These are phyloP conservation scores for Drosophila pegasa DNA, from an alignment of 2,888 invertebrate species.

Conservation along the genomic window DNA sequence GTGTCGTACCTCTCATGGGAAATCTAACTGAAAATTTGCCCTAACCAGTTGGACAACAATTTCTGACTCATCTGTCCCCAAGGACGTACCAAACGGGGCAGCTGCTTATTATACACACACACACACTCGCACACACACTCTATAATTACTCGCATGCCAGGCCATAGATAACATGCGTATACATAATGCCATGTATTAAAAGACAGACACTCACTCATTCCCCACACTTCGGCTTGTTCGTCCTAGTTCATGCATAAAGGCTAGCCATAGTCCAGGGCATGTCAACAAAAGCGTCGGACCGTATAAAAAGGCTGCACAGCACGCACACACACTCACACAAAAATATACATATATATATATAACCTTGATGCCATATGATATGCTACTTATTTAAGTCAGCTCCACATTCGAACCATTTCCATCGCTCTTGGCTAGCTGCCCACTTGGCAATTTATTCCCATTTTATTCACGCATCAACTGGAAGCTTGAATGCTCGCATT, in stretches of 20 bases:
- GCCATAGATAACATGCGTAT: slow-evolving; percentile 62
- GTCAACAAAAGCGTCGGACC: slow-evolving; percentile 52
- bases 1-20: slow-evolving; percentile 46
- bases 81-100: slow-evolving; percentile 52
- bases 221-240: not conserved
- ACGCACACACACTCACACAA: slow-evolving; percentile 8
- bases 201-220: not conserved
- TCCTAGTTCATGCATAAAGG: slow-evolving; percentile 14
- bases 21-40: slow-evolving; percentile 65
- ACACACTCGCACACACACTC: slow-evolving; percentile 8
- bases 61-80: slow-evolving; percentile 61
- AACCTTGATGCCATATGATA: slow-evolving; percentile 64
- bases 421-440: slow-evolving; percentile 26
- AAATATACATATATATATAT: slow-evolving; percentile 5
- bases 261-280: slow-evolving; percentile 32
- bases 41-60: slow-evolving; percentile 28
- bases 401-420: slow-evolving; percentile 11
- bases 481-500: slow-evolving; percentile 25
- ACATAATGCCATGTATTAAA: slow-evolving; percentile 60
- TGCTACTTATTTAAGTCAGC: slow-evolving; percentile 50
- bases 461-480: slow-evolving; percentile 57
- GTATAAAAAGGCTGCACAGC: slow-evolving; percentile 19
- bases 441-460: slow-evolving; percentile 60
- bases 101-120: slow-evolving; percentile 60
- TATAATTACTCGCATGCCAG: slow-evolving; percentile 42